Evolutionary conservation across 2,888 invertebrate species (phyloP).

Genomic region (Noctua fimbriata): DNA sequence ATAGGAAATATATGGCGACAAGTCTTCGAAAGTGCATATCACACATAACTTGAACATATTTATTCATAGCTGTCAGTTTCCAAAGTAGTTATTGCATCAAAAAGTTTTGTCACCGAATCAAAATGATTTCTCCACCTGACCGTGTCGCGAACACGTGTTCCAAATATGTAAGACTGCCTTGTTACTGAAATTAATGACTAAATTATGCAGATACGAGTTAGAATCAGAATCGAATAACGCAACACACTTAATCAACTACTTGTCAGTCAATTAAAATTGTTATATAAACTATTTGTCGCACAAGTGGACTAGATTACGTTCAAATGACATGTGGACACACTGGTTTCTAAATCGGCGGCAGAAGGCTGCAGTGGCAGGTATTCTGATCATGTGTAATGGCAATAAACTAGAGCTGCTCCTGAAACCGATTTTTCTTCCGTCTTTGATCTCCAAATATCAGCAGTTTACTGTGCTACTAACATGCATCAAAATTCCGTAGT

Average conservation of each 20-base stretch:
- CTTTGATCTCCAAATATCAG: constrained; percentile 27
- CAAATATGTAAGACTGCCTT: constrained; percentile 59
- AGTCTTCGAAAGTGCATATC: neutral
- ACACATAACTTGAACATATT: constrained; percentile 9
- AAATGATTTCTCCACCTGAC: constrained; percentile 45
- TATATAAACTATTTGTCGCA: constrained; percentile 60
- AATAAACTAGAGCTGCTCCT: constrained; percentile 12
- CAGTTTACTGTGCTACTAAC: constrained; percentile 19
- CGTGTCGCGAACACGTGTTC: constrained; percentile 41
- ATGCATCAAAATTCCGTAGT: neutral
- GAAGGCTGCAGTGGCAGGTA: neutral
- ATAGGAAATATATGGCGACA: neutral
- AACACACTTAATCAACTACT: constrained; percentile 54
- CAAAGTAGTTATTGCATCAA: constrained; percentile 18
- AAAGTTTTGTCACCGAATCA: constrained; percentile 34
- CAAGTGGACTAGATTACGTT: constrained; percentile 41
- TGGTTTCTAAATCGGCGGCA: constrained; percentile 25
- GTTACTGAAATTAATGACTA: constrained; percentile 61
- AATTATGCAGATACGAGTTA: constrained; percentile 55
- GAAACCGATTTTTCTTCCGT: constrained; percentile 20
- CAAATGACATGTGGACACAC: constrained; percentile 34
- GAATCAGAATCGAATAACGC: constrained; percentile 39
- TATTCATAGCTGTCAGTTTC: constrained; percentile 1
- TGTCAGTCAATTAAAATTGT: constrained; percentile 63
- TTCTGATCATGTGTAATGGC: constrained; percentile 11